Conservation (phyloP, 2,888 invertebrate species). For the Amiota mariae region DNA sequence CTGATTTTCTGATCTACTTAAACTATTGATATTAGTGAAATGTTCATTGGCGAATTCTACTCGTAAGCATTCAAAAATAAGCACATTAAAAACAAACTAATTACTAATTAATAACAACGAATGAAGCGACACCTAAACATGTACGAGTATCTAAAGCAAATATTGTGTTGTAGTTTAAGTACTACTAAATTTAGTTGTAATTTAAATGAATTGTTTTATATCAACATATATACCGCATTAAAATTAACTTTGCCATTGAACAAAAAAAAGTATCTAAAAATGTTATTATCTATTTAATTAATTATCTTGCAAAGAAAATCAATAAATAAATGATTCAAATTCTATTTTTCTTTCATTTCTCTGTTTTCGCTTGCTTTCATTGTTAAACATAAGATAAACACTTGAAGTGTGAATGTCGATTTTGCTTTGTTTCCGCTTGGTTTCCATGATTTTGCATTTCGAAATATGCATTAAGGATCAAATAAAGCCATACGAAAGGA, state of each 20-base stretch:
- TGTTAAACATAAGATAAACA: too few relatives aligned
- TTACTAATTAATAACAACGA: constrained; percentile 2
- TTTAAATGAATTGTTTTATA: constrained; percentile 2
- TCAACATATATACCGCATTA: neutral
- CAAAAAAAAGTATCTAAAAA: neutral
- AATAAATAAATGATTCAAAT: neutral
- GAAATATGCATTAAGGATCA: too few relatives aligned
- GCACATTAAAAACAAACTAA: neutral
- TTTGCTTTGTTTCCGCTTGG: too few relatives aligned
- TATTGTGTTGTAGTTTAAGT: neutral
- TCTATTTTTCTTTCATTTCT: neutral
- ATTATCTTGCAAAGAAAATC: too few relatives aligned
- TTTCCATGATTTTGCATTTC: too few relatives aligned
- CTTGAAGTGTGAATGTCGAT: too few relatives aligned
- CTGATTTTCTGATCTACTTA: neutral
- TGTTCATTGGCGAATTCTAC: neutral
- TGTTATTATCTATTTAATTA: neutral
- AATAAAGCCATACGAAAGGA: too few relatives aligned
- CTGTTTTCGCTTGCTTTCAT: too few relatives aligned
- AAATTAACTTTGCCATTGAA: neutral
- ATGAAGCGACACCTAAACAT: neutral
- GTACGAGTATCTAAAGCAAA: neutral
- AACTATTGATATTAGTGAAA: constrained; percentile 11
- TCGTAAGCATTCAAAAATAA: neutral
- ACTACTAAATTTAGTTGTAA: neutral